Conservation (phyloP, 1,140 invertebrate species). For the Temnothorax curvispinosus region DNA sequence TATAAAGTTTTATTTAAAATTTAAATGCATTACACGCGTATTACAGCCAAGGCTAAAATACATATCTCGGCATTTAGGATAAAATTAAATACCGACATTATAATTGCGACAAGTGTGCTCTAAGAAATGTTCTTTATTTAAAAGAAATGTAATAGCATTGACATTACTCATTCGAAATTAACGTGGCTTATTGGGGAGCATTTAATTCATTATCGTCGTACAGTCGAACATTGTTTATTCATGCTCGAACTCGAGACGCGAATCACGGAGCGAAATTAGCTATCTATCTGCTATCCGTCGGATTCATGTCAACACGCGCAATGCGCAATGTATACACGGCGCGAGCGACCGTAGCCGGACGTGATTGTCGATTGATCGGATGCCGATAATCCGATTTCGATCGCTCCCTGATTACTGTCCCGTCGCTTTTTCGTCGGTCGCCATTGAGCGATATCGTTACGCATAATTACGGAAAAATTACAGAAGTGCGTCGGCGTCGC, state of each 20-base stretch:
- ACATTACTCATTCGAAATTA: background rate
- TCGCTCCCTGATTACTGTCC: slow-evolving; percentile 28
- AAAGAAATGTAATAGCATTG: background rate
- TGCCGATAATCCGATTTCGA: slow-evolving; percentile 59
- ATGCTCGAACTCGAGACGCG: slow-evolving; percentile 41
- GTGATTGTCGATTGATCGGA: slow-evolving; percentile 59
- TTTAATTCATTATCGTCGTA: slow-evolving; percentile 25
- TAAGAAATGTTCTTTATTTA: background rate
- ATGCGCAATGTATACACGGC: slow-evolving; percentile 50
- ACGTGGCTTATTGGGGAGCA: slow-evolving; percentile 1
- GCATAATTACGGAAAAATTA: slow-evolving; percentile 34
- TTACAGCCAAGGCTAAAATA: background rate
- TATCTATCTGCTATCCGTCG: slow-evolving; percentile 49
- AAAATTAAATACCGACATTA: background rate
- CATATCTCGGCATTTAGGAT: background rate
- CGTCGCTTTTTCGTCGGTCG: slow-evolving; percentile 12
- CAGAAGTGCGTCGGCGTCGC: slow-evolving; percentile 9
- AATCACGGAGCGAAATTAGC: slow-evolving; percentile 57
- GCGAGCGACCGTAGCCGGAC: slow-evolving; percentile 20
- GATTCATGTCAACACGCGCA: slow-evolving; percentile 48
- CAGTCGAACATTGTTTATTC: slow-evolving; percentile 21
- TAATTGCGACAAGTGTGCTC: background rate
- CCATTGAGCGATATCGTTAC: slow-evolving; percentile 4
- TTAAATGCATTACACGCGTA: background rate
- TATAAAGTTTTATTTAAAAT: background rate